phyloP scores from a whole-genome alignment of 2,888 invertebrate species.

The Harmothoe impar region DNA sequence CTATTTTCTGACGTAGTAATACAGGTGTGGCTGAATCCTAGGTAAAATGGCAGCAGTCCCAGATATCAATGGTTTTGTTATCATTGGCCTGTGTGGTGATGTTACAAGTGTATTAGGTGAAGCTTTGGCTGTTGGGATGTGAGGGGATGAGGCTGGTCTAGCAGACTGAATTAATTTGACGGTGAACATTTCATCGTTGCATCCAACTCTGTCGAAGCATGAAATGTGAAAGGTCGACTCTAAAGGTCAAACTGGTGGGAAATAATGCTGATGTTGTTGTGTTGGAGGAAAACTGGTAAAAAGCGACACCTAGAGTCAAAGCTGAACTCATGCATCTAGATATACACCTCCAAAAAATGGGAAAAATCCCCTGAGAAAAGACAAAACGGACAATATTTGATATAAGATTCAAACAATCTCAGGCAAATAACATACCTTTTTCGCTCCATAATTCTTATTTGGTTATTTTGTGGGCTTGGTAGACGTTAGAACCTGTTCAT shows the following conservation, averaged over 20 bases:
- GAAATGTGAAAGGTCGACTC: not conserved
- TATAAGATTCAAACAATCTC: constrained; percentile 15
- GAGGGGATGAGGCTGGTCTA: too few species aligned
- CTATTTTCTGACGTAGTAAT: too few species aligned
- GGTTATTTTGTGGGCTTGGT: not conserved
- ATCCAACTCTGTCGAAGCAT: not conserved
- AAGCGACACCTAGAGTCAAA: not conserved
- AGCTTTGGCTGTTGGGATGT: too few species aligned
- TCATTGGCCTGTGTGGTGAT: too few species aligned
- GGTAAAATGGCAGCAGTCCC: too few species aligned
- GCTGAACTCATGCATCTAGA: not conserved
- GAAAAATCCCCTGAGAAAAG: not conserved
- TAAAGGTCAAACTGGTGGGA: not conserved
- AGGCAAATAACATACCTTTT: constrained; percentile 49
- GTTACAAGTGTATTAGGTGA: too few species aligned
- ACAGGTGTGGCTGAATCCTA: too few species aligned
- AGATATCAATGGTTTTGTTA: too few species aligned
- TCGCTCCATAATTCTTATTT: constrained; percentile 40
- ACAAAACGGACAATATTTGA: constrained; percentile 50
- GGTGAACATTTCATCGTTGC: not conserved
- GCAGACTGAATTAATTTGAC: not conserved
- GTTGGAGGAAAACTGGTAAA: not conserved
- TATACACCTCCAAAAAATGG: not conserved
- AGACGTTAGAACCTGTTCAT: constrained; percentile 24
- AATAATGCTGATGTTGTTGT: not conserved